Base-by-base conservation (phyloP, 2,888 invertebrate genomes). In the Drosophila peninsularis region DNA sequence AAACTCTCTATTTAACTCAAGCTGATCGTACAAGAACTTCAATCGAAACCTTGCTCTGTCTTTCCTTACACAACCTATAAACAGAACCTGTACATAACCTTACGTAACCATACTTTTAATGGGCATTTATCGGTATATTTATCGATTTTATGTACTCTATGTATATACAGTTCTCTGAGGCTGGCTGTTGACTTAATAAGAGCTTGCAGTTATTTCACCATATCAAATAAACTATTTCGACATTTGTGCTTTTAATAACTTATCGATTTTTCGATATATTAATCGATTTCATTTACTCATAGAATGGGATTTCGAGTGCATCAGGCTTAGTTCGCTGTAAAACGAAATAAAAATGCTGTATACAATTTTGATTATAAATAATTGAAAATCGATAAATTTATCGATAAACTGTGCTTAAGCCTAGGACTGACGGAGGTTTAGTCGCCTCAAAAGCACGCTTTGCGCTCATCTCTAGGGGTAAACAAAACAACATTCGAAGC, bases 191-290 rank as follows among this genome's bases (percentile, higher is more conserved):
- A 5, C 24, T 24, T 24, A 24, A 4, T 4, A 24, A 24, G 24
- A 24, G 5, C 5, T 24, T 24, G 24, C 24, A 30, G 1, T 6
- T 30, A 1, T 6, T 30, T 30, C 5, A 6, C 27, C 7, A 30
- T 7, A 7, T 30, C 27, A 30, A 30, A 30, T 30, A 30, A 30
- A 7, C 27, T 17, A 45, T 30, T 11, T 30, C 0, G 6, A 14
- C 17, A 10, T 17, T 1, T 30, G 17, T 1, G 1, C 10, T 47
- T 30, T 47, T 30, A 30, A 47, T 47, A 30, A 47, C 9, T 30
- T 30, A 47, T 47, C 47, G 30, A 47, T n/a, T 1, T n/a, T 10
- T 50, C 50, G 50, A 24, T 50, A 36, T n/a, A n/a, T 34, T 5
- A n/a, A 50, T 36, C 50, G 50, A 21, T 36, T 50, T 50, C 4